Base-by-base conservation (phyloP, 2,888 invertebrate genomes). In the Eretmocerus hayati region DNA sequence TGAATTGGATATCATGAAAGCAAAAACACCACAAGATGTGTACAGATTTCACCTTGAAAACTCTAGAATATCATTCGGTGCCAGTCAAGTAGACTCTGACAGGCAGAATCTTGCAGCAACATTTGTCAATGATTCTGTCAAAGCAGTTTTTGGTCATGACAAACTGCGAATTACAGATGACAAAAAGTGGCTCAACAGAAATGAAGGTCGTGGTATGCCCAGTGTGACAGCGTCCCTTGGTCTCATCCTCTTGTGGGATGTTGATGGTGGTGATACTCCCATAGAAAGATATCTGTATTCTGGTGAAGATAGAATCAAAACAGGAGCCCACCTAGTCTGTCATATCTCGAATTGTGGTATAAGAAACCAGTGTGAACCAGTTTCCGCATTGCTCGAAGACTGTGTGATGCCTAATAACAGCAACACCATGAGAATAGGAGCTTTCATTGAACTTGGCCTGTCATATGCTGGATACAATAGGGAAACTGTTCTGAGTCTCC, bases 111-210 rank as follows among this genome's bases (percentile, higher is more conserved):
- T 99, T 19, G 96, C 99, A 0, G 88, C 96, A 0, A 94, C 95
- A 18, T 95, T 99, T 67, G 99, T 99, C 0, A 99, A 99, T 72
- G 99, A 96, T 1, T 95, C 99, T 66, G 96, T 99, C 0, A 99
- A 99, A 67, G 93, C 94, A 13, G 99, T 91, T 1, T 99, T 99
- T 71, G 95, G 97, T 2, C 83, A 87, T 16, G 99, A 99, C 68
- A 99, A 97, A 71, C 79, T 99, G 4, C 77, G 93, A 26, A 89
- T 90, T 22, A 87, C 88, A 42, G 94, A 95, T 62, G 85, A 84
- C 3, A 84, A 81, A 62, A 81, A 80, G 58, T 75, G 74, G 75
- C 80, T 99, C 69, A 93, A 93, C 71, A 94, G 96, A 67, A 96
- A 97, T 72, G 96, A 96, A 71, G 97, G 99, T 65, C 93, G 94